Conservation (phyloP, 2,888 invertebrate species). For the Agriopis aurantiaria region DNA sequence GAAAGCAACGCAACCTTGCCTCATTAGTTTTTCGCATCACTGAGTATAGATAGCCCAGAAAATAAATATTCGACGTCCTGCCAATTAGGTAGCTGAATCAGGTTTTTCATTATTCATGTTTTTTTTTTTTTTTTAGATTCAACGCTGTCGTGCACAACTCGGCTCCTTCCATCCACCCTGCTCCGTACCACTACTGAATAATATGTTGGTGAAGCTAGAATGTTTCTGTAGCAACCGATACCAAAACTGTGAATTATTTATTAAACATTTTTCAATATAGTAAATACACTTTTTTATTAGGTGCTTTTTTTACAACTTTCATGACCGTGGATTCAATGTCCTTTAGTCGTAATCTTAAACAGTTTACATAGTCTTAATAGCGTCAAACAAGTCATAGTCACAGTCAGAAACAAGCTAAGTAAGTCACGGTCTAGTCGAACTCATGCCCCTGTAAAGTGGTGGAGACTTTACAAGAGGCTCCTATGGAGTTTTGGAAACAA, state of each 20-base stretch:
- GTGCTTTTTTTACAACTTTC: no score
- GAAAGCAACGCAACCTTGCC: slow-evolving; percentile 10
- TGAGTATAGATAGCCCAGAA: slow-evolving; percentile 7
- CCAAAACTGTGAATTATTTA: slow-evolving; percentile 37
- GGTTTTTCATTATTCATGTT: background rate
- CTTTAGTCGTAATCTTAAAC: no score
- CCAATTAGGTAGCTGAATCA: slow-evolving; percentile 10
- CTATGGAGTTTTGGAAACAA: no score
- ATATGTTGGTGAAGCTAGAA: background rate
- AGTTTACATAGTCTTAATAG: no score
- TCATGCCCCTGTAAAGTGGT: no score
- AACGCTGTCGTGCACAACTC: slow-evolving; percentile 76
- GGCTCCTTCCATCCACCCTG: slow-evolving; percentile 68
- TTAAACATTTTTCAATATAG: slow-evolving; percentile 12
- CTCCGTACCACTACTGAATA: slow-evolving; percentile 59
- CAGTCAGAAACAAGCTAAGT: no score
- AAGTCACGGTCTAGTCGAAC: no score
- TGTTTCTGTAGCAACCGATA: slow-evolving; percentile 18
- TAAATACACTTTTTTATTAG: background rate
- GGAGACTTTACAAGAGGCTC: no score
- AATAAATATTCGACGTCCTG: slow-evolving; percentile 15
- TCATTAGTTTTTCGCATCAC: slow-evolving; percentile 8
- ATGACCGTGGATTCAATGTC: no score
- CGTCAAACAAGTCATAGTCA: no score
- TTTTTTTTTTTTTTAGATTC: slow-evolving; percentile 61